Percentiles rank a stretch among this genome's conserved stretches.
Conservation (phyloP, 2,888 invertebrate species). For the Petrolisthes cinctipes region DNA sequence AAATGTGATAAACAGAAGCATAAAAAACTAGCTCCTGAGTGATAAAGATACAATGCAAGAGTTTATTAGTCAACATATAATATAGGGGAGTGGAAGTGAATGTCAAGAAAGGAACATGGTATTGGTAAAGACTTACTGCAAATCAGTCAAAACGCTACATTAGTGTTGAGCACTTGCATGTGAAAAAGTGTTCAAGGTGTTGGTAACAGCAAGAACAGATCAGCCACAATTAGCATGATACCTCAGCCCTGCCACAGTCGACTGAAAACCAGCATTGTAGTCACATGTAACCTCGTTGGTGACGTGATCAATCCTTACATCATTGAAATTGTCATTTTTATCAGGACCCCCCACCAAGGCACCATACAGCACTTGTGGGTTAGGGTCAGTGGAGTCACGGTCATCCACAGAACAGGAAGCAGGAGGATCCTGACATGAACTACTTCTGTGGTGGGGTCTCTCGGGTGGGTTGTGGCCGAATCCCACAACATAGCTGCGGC, state of each 20-base stretch:
- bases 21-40: no score
- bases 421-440: conserved; percentile 74
- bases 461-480: conserved; percentile 74
- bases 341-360: conserved; percentile 76
- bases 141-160: no score
- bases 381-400: conserved; percentile 70
- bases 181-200: no score
- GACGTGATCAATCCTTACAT: conserved; percentile 73
- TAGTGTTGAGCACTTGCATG: no score
- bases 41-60: no score
- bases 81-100: background rate
- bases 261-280: conserved; percentile 59
- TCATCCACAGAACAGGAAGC: conserved; percentile 72
- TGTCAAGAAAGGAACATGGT: background rate
- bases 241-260: conserved; percentile 67
- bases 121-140: no score
- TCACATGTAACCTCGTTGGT: conserved; percentile 71
- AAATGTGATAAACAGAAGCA: no score
- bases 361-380: conserved; percentile 74
- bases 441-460: conserved; percentile 72
- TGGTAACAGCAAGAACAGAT: background rate
- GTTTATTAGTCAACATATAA: no score
- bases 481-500: conserved; percentile 74
- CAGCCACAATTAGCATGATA: conserved; percentile 1
- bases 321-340: conserved; percentile 73